phyloP scores from a whole-genome alignment of 2,888 invertebrate species.

The Andrena trimmerana region DNA sequence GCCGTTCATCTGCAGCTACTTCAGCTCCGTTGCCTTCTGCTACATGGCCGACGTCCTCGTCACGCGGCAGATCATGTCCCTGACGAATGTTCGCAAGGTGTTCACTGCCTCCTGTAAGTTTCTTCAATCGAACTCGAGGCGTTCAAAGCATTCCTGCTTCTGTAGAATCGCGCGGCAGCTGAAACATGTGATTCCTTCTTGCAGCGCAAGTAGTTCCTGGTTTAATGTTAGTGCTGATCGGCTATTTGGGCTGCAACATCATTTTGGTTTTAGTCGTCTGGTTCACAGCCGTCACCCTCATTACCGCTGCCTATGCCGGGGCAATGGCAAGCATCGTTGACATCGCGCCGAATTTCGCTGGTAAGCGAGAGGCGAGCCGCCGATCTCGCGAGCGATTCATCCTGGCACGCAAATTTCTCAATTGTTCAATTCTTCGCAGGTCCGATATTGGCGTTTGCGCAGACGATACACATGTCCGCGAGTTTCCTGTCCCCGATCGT shows the following conservation, averaged over 20 bases:
- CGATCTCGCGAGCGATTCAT: not conserved
- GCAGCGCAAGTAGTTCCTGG: conserved; percentile 90
- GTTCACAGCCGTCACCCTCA: conserved; percentile 90
- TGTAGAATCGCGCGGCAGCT: too few relatives aligned
- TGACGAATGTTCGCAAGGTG: conserved; percentile 89
- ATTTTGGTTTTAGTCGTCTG: conserved; percentile 87
- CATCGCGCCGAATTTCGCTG: conserved; percentile 92
- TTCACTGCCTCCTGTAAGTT: conserved; percentile 88
- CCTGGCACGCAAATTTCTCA: not conserved
- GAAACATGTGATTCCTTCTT: not conserved
- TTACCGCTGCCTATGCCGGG: conserved; percentile 91
- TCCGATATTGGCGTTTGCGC: conserved; percentile 90
- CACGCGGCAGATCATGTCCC: conserved; percentile 86
- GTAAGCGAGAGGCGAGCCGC: conserved; percentile 75
- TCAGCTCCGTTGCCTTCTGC: conserved; percentile 90
- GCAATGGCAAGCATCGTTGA: conserved; percentile 92
- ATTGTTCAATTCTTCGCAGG: conserved; percentile 75
- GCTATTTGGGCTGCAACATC: conserved; percentile 88
- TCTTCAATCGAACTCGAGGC: not conserved
- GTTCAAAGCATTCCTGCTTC: not conserved
- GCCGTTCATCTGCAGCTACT: conserved; percentile 90
- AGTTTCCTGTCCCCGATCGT: conserved; percentile 90
- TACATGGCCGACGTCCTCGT: conserved; percentile 89
- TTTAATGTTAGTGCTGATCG: conserved; percentile 88
- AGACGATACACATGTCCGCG: conserved; percentile 92